Percentiles rank a stretch among this genome's conserved stretches.
phyloP scores from a whole-genome alignment of 1,140 invertebrate species.

The Campoletis sonorensis region DNA sequence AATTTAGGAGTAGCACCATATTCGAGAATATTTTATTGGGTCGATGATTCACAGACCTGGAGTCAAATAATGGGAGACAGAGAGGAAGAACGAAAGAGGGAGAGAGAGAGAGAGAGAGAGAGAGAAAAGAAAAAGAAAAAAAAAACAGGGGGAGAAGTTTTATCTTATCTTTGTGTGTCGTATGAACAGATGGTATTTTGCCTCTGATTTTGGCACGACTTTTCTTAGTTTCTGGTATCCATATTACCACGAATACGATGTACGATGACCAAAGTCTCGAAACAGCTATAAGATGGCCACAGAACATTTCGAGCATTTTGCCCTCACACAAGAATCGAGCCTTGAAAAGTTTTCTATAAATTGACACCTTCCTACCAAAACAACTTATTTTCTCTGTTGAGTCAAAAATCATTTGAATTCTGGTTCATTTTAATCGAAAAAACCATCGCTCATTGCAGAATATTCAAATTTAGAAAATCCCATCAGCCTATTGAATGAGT shows the following conservation, averaged over 20 bases:
- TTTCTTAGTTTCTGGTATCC: background rate
- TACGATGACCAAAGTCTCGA: background rate
- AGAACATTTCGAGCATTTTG: background rate
- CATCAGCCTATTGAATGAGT: too few relatives aligned
- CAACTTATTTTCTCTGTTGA: too few relatives aligned
- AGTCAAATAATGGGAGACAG: background rate
- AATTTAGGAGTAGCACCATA: background rate
- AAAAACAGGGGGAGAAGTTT: background rate
- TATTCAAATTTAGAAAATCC: too few relatives aligned
- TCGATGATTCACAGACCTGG: background rate
- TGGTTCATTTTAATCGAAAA: too few relatives aligned
- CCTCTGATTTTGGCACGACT: slow-evolving; percentile 11
- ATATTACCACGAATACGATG: background rate
- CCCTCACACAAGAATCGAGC: background rate
- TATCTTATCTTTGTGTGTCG: background rate
- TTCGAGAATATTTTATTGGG: background rate
- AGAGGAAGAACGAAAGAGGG: too few relatives aligned
- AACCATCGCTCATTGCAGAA: too few relatives aligned
- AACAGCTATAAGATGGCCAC: background rate
- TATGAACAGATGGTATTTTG: background rate
- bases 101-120: too few relatives aligned
- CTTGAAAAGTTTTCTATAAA: background rate
- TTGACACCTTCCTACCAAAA: background rate
- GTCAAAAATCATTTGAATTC: too few relatives aligned
- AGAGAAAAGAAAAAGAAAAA: background rate